Evolutionary conservation across 2,888 invertebrate genomes (phyloP).

Genomic region (Drosophila vallismaia): DNA sequence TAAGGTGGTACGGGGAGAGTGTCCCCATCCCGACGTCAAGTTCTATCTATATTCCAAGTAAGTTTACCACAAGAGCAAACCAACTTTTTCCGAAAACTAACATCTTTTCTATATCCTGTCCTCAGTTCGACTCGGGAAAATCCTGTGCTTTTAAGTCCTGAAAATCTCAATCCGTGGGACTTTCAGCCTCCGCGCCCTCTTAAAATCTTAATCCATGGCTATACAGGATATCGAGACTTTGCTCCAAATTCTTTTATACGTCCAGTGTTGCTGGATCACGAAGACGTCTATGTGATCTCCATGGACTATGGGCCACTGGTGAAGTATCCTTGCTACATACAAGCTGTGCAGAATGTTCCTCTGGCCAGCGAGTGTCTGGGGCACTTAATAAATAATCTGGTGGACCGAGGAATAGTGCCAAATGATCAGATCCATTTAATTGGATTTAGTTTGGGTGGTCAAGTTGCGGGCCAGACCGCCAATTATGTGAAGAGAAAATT

Average conservation of each 20-base stretch:
- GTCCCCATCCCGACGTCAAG: slow-evolving; percentile 87
- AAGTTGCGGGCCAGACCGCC: slow-evolving; percentile 85
- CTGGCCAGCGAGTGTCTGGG: slow-evolving; percentile 87
- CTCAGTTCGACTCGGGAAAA: slow-evolving; percentile 74
- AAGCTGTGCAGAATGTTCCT: slow-evolving; percentile 86
- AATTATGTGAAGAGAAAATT: slow-evolving; percentile 85
- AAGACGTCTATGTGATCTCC: slow-evolving; percentile 86
- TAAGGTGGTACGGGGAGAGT: slow-evolving; percentile 68
- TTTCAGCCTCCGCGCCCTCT: slow-evolving; percentile 84
- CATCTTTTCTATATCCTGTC: background rate
- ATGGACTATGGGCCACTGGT: slow-evolving; percentile 87
- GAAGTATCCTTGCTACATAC: slow-evolving; percentile 86
- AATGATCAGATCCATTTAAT: slow-evolving; percentile 86
- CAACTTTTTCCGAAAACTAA: background rate
- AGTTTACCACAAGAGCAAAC: slow-evolving; percentile 41
- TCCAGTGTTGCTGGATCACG: slow-evolving; percentile 86
- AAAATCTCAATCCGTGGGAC: slow-evolving; percentile 64
- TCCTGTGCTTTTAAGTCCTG: slow-evolving; percentile 84
- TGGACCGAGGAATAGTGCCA: slow-evolving; percentile 83
- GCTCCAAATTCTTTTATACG: slow-evolving; percentile 87
- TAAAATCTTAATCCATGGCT: slow-evolving; percentile 87
- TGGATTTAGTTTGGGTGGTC: slow-evolving; percentile 88
- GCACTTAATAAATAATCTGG: slow-evolving; percentile 85
- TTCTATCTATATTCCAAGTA: slow-evolving; percentile 88
- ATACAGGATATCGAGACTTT: slow-evolving; percentile 86